Percentiles rank a stretch among this genome's conserved stretches.
phyloP scores from a whole-genome alignment of 1,140 invertebrate genomes.

The Elysia chlorotica region DNA sequence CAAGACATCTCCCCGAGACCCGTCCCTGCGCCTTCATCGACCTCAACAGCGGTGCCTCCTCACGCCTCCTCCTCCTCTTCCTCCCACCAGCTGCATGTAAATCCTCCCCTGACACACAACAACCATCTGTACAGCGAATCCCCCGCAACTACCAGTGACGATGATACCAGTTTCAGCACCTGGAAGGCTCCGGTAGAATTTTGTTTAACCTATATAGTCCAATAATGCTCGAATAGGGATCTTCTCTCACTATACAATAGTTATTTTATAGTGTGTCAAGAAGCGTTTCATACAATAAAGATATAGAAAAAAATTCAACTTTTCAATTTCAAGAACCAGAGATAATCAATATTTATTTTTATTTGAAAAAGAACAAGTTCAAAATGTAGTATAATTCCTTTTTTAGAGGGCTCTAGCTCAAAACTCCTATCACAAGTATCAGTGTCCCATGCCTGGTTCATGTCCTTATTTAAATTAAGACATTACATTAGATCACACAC shows the following conservation, averaged over 20 bases:
- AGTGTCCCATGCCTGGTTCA: no score
- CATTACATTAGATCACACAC: no score
- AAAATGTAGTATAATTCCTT: not conserved
- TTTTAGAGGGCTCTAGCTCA: not conserved
- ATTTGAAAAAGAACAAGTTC: not conserved
- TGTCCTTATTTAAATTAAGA: no score
- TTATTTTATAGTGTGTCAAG: no score
- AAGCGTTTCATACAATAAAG: not conserved
- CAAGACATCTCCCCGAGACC: constrained; percentile 28
- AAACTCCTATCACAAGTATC: not conserved
- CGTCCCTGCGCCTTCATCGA: no score
- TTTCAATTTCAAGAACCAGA: not conserved
- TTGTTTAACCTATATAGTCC: not conserved
- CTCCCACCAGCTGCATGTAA: no score
- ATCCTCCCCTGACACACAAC: no score
- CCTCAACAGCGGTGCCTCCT: not conserved
- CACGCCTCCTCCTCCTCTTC: not conserved
- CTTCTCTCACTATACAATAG: not conserved
- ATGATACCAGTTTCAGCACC: constrained; percentile 50
- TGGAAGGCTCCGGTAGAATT: constrained; percentile 47
- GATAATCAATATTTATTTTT: not conserved
- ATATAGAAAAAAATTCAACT: not conserved
- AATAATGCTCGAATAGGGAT: not conserved
- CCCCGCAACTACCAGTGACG: constrained; percentile 42
- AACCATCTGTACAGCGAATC: constrained; percentile 45